A percentile compares a stretch with the other conserved stretches of the same genome.
phyloP scores from a whole-genome alignment of 2,888 invertebrate species.

The Subacronicta megacephala region DNA sequence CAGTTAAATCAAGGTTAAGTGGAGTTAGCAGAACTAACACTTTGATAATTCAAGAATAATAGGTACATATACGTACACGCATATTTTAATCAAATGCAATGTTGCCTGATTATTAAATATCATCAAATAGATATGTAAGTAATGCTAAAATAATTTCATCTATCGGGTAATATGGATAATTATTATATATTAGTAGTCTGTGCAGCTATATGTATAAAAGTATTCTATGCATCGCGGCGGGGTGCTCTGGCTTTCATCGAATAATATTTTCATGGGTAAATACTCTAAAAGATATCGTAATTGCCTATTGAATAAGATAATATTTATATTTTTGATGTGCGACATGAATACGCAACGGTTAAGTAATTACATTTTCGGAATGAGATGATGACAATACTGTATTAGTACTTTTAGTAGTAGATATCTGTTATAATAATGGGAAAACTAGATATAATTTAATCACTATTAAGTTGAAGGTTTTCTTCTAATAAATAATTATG shows the following conservation, averaged over 20 bases:
- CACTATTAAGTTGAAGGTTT: conserved; percentile 7
- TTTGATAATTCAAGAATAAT: too few species aligned
- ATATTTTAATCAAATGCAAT: too few species aligned
- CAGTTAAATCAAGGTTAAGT: neutral
- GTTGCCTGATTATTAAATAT: neutral
- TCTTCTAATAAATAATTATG: too few species aligned
- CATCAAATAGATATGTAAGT: neutral
- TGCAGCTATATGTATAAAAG: conserved; percentile 2
- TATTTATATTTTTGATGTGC: conserved; percentile 18
- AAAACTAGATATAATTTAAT: conserved; percentile 22
- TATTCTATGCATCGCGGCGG: conserved; percentile 38
- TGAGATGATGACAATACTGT: conserved; percentile 5
- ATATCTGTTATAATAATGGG: conserved; percentile 5
- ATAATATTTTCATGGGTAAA: neutral
- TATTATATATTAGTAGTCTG: neutral
- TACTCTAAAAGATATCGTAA: conserved; percentile 22
- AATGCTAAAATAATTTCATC: neutral
- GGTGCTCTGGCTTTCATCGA: conserved; percentile 15
- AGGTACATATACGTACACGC: too few species aligned
- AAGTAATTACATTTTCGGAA: conserved; percentile 35
- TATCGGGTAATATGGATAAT: neutral
- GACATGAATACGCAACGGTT: conserved; percentile 16
- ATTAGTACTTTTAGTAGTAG: neutral
- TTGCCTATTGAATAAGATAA: conserved; percentile 45
- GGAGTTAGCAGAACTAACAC: neutral